These are phyloP conservation scores for Oxytorus armatus DNA, from an alignment of 2,888 invertebrate genomes.

Conservation along the genomic window DNA sequence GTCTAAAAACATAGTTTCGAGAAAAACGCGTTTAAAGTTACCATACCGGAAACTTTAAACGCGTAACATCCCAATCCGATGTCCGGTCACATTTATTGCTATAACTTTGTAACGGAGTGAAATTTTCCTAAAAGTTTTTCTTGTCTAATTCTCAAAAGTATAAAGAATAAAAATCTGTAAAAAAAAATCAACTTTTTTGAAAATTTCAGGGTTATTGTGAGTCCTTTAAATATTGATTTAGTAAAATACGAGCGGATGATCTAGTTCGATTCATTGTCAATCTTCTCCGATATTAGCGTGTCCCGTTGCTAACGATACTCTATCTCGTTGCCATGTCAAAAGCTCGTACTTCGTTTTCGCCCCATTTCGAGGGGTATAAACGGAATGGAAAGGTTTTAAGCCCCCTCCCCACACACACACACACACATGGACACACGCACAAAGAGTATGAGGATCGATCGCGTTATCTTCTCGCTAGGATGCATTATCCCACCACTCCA, in stretches of 20 bases:
- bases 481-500: constrained; percentile 79
- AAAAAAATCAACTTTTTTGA: too few relatives aligned
- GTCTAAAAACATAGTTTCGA: too few relatives aligned
- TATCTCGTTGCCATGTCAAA: background rate
- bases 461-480: constrained; percentile 80
- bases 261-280: constrained; percentile 9
- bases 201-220: background rate
- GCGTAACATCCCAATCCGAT: too few relatives aligned
- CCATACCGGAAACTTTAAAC: too few relatives aligned
- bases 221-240: background rate
- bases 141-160: too few relatives aligned
- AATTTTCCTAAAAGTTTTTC: too few relatives aligned
- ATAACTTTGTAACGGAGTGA: too few relatives aligned
- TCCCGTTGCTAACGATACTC: too few relatives aligned
- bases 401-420: background rate
- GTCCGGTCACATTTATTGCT: too few relatives aligned
- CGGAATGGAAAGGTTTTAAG: constrained; percentile 44
- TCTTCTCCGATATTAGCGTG: background rate
- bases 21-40: too few relatives aligned
- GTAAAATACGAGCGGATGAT: constrained; percentile 8
- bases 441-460: constrained; percentile 69
- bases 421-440: too few relatives aligned
- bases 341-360: constrained; percentile 59
- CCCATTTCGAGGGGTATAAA: constrained; percentile 55
- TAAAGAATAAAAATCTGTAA: too few relatives aligned